phyloP scores from a whole-genome alignment of 2,888 invertebrate species.

The Monopis laevigella region DNA sequence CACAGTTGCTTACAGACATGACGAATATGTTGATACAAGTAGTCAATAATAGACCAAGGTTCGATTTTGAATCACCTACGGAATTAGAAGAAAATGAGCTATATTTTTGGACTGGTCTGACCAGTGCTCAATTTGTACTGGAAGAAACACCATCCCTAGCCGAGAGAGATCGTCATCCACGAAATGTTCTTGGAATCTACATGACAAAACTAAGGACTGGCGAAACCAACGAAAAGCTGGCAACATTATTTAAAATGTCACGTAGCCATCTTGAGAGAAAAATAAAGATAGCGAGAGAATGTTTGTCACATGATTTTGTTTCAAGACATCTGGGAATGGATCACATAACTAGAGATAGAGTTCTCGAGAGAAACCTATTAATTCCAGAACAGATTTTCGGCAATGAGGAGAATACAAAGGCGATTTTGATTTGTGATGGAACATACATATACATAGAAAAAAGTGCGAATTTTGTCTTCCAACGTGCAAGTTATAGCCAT shows the following conservation, averaged over 20 bases:
- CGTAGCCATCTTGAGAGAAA: slow-evolving; percentile 4
- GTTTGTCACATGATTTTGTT: slow-evolving; percentile 14
- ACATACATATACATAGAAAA: slow-evolving; percentile 17
- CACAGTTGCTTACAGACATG: not conserved
- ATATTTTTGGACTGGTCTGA: slow-evolving; percentile 6
- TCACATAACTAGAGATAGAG: not conserved
- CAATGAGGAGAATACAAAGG: slow-evolving; percentile 8
- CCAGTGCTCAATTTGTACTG: slow-evolving; percentile 1
- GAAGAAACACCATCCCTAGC: no score
- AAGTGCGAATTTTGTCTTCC: slow-evolving; percentile 16
- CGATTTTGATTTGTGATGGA: slow-evolving; percentile 15
- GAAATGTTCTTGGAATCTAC: slow-evolving; percentile 1
- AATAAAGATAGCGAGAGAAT: slow-evolving; percentile 11
- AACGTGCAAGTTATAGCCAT: no score
- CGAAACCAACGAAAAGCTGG: slow-evolving; percentile 1
- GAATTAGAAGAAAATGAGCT: no score
- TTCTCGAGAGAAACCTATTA: not conserved
- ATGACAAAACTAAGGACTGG: no score
- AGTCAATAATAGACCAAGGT: no score
- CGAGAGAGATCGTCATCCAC: not conserved
- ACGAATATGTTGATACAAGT: slow-evolving; percentile 1
- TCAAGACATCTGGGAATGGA: not conserved
- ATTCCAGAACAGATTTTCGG: not conserved
- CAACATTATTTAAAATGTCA: not conserved
- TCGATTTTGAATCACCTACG: no score